Evolutionary conservation across 2,888 invertebrate genomes (phyloP), one percentile per base, ranked within the genome.

Genomic region (Sepioteuthis lessoniana): DNA sequence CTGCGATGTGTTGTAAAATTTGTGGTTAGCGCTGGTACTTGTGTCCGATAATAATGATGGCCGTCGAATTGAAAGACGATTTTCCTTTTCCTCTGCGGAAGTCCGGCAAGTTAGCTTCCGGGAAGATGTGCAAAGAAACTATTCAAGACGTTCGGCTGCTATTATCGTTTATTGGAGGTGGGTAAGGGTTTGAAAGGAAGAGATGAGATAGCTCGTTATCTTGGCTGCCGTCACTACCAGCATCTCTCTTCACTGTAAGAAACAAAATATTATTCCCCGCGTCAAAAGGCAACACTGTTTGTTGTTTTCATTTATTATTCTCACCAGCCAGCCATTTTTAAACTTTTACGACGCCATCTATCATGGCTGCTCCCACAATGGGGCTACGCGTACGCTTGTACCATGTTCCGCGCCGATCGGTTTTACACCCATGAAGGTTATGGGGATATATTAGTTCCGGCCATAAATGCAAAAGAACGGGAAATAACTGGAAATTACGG

Each of bases 401-500:
- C 92, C 47, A 35, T 47, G 92, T 92, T 92, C 92, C 47, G 46
- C 92, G 47, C 35, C 46, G 92, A n/a, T 47, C 92, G 31, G 47
- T 46, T 92, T 92, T 92, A 76, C 92, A 47, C 92, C 92, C 42
- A 47, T 92, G 92, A 92, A 92, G 92, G 92, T 92, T 92, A 92
- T 92, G 47, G 47, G 92, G 42, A 92, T 92, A 92, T 92, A 92
- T 92, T 92, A 92, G 46, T 92, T 92, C 92, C 92, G 92, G 92
- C 47, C 92, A 92, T 92, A 92, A 92, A 92, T 92, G 92, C 92
- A 92, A 92, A 92, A 92, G 92, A 92, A 92, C 92, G 92, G 92
- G 92, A 92, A 92, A 92, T 92, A n/a, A 46, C 92, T 31, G 47
- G 42, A 92, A 92, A 76, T 76, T 76, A n/a, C 76, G 76, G 76